Percentiles rank a stretch among this genome's conserved stretches.
Conservation (phyloP, 2,888 invertebrate species). For the Gastracanthus pulcherrimus region DNA sequence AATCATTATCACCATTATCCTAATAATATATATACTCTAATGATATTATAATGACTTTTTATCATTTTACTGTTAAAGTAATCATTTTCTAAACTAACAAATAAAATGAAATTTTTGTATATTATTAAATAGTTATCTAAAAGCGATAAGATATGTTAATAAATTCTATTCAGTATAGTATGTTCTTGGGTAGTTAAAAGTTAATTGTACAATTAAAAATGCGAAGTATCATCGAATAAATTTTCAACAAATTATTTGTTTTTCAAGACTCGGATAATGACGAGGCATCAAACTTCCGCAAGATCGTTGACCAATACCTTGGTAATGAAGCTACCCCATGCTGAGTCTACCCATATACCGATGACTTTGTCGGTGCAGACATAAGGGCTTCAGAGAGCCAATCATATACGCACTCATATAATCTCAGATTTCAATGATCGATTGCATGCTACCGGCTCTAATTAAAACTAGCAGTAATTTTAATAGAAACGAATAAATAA, state of each 20-base stretch:
- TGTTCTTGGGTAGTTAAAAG: too few relatives aligned
- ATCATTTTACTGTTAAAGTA: too few relatives aligned
- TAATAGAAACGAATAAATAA: constrained; percentile 21
- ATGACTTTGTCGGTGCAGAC: constrained; percentile 60
- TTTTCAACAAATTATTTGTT: constrained; percentile 17
- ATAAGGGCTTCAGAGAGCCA: not conserved
- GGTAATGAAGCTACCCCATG: constrained; percentile 71
- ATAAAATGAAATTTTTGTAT: too few relatives aligned
- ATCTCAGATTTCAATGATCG: constrained; percentile 68
- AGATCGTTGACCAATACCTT: constrained; percentile 64
- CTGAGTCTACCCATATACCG: constrained; percentile 65
- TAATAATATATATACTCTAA: too few relatives aligned
- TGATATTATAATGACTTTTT: too few relatives aligned
- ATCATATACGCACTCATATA: constrained; percentile 37
- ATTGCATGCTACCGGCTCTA: constrained; percentile 68
- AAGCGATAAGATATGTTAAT: too few relatives aligned
- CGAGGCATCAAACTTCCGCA: constrained; percentile 46
- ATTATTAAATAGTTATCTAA: too few relatives aligned
- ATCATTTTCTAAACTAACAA: too few relatives aligned
- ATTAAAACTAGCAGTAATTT: constrained; percentile 61
- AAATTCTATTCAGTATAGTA: too few relatives aligned
- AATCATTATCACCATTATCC: too few relatives aligned
- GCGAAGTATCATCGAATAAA: too few relatives aligned
- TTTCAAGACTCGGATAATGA: constrained; percentile 34
- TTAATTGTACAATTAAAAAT: too few relatives aligned